Base-by-base conservation (phyloP, 1,140 invertebrate species). In the Aphelinus certus region DNA sequence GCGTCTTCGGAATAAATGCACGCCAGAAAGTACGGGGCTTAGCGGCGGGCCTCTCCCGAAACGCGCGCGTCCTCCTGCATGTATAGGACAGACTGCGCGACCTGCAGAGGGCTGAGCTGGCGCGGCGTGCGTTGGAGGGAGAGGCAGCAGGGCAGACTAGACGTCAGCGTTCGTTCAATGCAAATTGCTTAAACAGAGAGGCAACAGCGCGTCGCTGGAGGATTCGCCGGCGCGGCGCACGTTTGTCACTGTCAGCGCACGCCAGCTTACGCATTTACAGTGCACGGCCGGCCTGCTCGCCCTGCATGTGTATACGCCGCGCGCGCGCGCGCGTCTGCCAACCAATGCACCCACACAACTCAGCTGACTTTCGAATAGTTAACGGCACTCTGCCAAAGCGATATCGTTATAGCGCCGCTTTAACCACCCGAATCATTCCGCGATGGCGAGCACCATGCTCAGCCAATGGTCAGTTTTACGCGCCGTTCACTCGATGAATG, bases 141-240 rank as follows among this genome's bases (percentile, higher is more conserved):
- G 26, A 65, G 63, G 5, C 3, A 51, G 9, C 49, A 48, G 7
- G 26, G 63, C 67, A 51, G 53, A 51, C 5, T 75, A 75, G 49
- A 68, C 75, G 26, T 68, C 58, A 72, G 42, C 58, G 10, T 56
- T 68, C 51, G n/a, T 55, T 67, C 53, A 68, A 72, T 76, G 65
- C 70, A 72, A 76, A 72, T 71, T 76, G 63, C 75, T 68, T 72
- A 68, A 72, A 68, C 51, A 60, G 64, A 61, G 75, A 68, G 70
- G 64, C 48, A 72, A 67, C 58, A 55, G 64, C 60, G 60, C 68
- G 75, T 71, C 57, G 75, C 7, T 7, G 63, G 69, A 76, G 69
- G 62, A 71, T 76, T 76, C 69, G 53, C 51, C 43, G 43, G 53
- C 61, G 60, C 73, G 10, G 26, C n/a, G 47, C n/a, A 47, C 74